Percentiles rank a stretch among this genome's conserved stretches.
Conservation (phyloP, 2,888 invertebrate genomes). For the Erebia ligea region DNA sequence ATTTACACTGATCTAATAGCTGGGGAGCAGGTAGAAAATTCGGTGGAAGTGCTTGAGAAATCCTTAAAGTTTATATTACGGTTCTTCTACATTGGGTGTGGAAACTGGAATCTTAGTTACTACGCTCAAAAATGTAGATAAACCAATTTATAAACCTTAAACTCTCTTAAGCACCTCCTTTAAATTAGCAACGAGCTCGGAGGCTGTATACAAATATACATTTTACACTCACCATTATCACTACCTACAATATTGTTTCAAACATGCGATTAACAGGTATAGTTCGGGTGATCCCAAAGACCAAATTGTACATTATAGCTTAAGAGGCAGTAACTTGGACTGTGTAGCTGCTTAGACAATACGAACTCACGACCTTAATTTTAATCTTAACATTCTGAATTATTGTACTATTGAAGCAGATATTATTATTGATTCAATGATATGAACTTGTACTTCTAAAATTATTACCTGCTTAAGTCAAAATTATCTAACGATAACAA, state of each 20-base stretch:
- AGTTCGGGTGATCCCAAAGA: slow-evolving; percentile 25
- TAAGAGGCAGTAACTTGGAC: slow-evolving; percentile 12
- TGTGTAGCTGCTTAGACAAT: slow-evolving; percentile 11
- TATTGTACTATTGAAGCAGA: background rate
- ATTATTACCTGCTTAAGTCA: background rate
- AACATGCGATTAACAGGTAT: slow-evolving; percentile 23
- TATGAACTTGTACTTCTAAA: background rate
- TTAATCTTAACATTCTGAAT: slow-evolving; percentile 14
- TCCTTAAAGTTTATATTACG: background rate
- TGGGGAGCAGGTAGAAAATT: slow-evolving; percentile 1
- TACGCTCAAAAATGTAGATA: background rate
- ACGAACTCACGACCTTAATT: slow-evolving; percentile 17
- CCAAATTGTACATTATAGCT: slow-evolving; percentile 25
- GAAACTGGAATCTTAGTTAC: background rate
- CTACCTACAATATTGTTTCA: slow-evolving; percentile 19
- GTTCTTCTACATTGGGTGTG: background rate
- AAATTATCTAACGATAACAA: background rate
- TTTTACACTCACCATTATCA: slow-evolving; percentile 29
- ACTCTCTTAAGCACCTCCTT: background rate
- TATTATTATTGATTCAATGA: background rate
- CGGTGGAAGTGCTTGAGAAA: background rate
- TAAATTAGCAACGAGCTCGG: background rate
- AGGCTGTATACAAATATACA: background rate
- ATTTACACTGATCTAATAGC: slow-evolving; percentile 27
- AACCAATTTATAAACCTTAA: background rate